Conservation (phyloP, 1,140 invertebrate genomes). For the Meloidogyne exigua region DNA sequence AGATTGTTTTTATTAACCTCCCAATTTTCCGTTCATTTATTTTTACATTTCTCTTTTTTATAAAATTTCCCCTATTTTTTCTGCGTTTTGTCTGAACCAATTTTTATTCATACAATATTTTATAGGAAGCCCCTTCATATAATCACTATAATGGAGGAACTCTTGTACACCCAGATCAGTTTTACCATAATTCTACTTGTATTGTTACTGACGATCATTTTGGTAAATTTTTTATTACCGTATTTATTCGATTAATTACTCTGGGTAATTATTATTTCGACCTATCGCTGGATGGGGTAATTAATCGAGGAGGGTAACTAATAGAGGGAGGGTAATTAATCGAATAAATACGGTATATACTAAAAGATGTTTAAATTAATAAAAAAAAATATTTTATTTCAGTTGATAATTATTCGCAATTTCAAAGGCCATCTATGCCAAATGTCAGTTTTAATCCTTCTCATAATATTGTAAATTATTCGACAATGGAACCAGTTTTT, state of each 20-base stretch:
- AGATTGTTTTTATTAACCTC: neutral
- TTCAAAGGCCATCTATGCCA: constrained; percentile 9
- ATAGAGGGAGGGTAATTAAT: too few relatives aligned
- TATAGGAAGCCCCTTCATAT: neutral
- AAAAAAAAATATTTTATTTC: too few relatives aligned
- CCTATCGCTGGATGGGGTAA: too few relatives aligned
- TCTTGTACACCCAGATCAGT: neutral
- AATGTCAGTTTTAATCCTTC: neutral
- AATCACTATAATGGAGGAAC: neutral
- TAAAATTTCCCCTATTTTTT: too few relatives aligned
- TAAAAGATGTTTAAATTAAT: too few relatives aligned
- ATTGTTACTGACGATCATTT: neutral
- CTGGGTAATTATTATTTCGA: too few relatives aligned
- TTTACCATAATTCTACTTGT: neutral
- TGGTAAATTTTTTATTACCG: neutral
- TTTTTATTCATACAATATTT: neutral
- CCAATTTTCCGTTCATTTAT: too few relatives aligned
- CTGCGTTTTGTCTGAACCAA: too few relatives aligned
- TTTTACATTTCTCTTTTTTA: too few relatives aligned
- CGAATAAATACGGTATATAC: too few relatives aligned
- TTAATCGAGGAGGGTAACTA: too few relatives aligned
- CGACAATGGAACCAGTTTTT: constrained; percentile 10
- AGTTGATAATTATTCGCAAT: constrained; percentile 16
- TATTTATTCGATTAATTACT: too few relatives aligned
- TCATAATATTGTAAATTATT: neutral